phyloP scores from a whole-genome alignment of 37 sponge, comb jelly and placozoan species.

The Spongilla lacustris region DNA sequence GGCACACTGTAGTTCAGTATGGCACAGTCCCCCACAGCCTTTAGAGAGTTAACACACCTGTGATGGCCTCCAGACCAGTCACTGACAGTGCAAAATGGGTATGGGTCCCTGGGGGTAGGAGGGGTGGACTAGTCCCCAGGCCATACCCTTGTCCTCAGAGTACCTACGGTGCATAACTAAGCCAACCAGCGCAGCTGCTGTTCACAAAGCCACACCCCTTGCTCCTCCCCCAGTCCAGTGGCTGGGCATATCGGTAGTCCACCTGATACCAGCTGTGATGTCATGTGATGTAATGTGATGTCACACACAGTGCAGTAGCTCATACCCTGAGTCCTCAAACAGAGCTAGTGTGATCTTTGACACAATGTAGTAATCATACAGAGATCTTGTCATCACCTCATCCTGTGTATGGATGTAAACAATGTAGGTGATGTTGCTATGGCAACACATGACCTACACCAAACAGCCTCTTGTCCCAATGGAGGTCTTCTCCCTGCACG shows the following conservation, averaged over 20 bases:
- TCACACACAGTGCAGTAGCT: background rate
- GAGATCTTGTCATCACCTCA: slow-evolving; percentile 55
- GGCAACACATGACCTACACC: slow-evolving; percentile 34
- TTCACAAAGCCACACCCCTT: slow-evolving; percentile 75
- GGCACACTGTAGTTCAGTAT: slow-evolving; percentile 42
- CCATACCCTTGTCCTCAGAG: background rate
- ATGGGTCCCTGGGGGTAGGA: background rate
- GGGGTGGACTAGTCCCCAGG: background rate
- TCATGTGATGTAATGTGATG: background rate
- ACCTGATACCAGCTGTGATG: slow-evolving; percentile 69
- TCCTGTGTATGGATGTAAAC: slow-evolving; percentile 28
- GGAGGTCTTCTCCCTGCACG: slow-evolving; percentile 36
- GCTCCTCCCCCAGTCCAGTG: slow-evolving; percentile 50
- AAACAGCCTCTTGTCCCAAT: slow-evolving; percentile 81
- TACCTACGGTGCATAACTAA: slow-evolving; percentile 3
- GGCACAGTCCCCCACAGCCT: slow-evolving; percentile 24
- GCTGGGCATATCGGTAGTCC: slow-evolving; percentile 50
- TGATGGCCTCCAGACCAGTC: background rate
- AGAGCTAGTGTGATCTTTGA: slow-evolving; percentile 69
- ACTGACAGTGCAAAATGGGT: slow-evolving; percentile 43
- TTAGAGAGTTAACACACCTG: slow-evolving; percentile 35
- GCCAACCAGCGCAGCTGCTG: slow-evolving; percentile 62
- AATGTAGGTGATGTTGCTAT: background rate
- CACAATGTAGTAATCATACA: background rate
- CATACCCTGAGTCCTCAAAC: slow-evolving; percentile 80